phyloP scores from a whole-genome alignment of 53 echinoderm and acorn worm genomes.

The Holothuria scabra region DNA sequence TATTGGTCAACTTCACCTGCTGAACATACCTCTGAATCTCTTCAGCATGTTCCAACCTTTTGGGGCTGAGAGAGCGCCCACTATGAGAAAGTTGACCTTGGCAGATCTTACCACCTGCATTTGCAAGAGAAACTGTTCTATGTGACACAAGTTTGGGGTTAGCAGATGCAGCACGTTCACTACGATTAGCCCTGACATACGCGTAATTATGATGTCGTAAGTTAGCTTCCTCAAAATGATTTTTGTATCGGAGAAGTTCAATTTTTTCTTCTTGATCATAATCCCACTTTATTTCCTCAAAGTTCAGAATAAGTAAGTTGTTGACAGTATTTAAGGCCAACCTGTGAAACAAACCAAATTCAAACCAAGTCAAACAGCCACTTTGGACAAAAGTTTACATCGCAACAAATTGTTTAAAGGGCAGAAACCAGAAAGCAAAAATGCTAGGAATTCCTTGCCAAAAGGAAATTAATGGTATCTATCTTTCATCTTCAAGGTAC shows the following conservation, averaged over 20 bases:
- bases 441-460: too few species aligned
- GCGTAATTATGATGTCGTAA: constrained; percentile 85
- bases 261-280: constrained; percentile 91
- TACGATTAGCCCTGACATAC: constrained; percentile 84
- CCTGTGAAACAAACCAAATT: constrained; percentile 36
- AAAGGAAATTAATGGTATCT: too few species aligned
- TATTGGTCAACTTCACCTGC: constrained; percentile 73
- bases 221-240: constrained; percentile 87
- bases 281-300: constrained; percentile 97
- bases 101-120: background rate
- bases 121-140: constrained; percentile 37
- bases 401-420: too few species aligned
- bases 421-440: too few species aligned
- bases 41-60: constrained; percentile 63
- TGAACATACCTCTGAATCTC: constrained; percentile 66
- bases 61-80: constrained; percentile 70
- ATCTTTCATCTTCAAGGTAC: too few species aligned
- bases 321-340: constrained; percentile 91
- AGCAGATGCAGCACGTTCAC: constrained; percentile 78
- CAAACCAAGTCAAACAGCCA: too few species aligned
- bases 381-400: too few species aligned
- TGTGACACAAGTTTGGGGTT: constrained; percentile 89
- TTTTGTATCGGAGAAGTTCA: constrained; percentile 89
- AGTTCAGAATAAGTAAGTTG: constrained; percentile 88
- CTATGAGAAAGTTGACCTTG: constrained; percentile 76